Conservation (phyloP, 2,888 invertebrate species). For the Eudasyphora cyanicolor region DNA sequence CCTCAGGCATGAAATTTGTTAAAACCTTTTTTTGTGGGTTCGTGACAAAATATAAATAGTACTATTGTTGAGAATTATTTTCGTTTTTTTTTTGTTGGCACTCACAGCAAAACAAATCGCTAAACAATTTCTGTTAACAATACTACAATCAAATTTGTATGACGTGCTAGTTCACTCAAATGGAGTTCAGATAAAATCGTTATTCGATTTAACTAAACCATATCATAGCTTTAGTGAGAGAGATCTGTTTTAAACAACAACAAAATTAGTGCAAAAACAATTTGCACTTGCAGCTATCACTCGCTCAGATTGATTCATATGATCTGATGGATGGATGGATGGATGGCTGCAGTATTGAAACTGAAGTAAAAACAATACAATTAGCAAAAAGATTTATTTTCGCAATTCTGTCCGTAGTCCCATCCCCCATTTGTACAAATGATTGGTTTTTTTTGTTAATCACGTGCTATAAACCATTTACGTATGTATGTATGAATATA, state of each 20-base stretch:
- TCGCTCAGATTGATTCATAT: neutral
- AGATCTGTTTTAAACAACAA: neutral
- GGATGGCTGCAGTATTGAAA: neutral
- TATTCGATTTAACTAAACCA: neutral
- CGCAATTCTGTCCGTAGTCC: too few relatives aligned
- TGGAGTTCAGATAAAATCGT: neutral
- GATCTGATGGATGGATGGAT: neutral
- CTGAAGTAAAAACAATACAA: neutral
- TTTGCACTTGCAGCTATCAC: too few relatives aligned
- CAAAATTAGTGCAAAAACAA: neutral
- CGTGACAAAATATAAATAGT: neutral
- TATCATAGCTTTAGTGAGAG: neutral
- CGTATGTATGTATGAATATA: neutral
- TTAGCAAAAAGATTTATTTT: too few relatives aligned
- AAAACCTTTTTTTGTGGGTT: neutral
- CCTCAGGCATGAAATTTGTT: slow-evolving; percentile 6
- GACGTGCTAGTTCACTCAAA: neutral
- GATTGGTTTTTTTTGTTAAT: slow-evolving; percentile 25
- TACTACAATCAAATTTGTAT: neutral
- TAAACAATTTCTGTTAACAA: neutral
- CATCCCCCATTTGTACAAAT: neutral
- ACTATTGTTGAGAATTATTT: too few relatives aligned
- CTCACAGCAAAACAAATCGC: neutral
- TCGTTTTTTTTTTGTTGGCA: neutral
- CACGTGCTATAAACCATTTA: slow-evolving; percentile 39